These are phyloP conservation scores for Mesopsocus fuscifrons DNA, from an alignment of 2,888 invertebrate genomes.

Conservation along the genomic window DNA sequence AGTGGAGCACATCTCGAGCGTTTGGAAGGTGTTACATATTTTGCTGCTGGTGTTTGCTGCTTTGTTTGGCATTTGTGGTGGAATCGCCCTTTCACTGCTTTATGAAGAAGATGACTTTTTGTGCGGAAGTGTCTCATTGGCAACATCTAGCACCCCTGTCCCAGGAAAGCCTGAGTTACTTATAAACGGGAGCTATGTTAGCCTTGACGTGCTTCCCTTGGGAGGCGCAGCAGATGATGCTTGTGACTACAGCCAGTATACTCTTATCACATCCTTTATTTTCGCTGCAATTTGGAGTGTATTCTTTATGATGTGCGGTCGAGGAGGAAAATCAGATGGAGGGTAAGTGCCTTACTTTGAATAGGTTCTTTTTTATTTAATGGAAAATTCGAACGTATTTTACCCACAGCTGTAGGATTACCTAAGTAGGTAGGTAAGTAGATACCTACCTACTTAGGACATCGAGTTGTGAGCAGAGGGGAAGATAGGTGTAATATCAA, in stretches of 20 bases:
- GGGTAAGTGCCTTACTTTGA: background rate
- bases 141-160: background rate
- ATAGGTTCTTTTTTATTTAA: too few relatives aligned
- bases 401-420: too few relatives aligned
- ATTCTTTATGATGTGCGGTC: conserved; percentile 6
- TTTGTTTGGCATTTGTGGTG: background rate
- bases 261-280: background rate
- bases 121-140: too few relatives aligned
- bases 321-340: conserved; percentile 3
- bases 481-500: too few relatives aligned
- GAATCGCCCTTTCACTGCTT: background rate
- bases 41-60: background rate
- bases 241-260: conserved; percentile 1
- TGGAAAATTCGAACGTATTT: too few relatives aligned
- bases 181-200: background rate
- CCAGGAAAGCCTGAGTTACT: background rate
- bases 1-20: background rate
- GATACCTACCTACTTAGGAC: too few relatives aligned
- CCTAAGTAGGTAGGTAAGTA: too few relatives aligned
- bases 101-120: background rate
- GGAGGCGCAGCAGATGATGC: background rate
- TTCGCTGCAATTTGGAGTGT: background rate
- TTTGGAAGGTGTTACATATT: conserved; percentile 5
- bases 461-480: too few relatives aligned
- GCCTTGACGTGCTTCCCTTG: background rate